Base-by-base conservation (phyloP, 2,888 invertebrate genomes). In the Drosophila barbarae region DNA sequence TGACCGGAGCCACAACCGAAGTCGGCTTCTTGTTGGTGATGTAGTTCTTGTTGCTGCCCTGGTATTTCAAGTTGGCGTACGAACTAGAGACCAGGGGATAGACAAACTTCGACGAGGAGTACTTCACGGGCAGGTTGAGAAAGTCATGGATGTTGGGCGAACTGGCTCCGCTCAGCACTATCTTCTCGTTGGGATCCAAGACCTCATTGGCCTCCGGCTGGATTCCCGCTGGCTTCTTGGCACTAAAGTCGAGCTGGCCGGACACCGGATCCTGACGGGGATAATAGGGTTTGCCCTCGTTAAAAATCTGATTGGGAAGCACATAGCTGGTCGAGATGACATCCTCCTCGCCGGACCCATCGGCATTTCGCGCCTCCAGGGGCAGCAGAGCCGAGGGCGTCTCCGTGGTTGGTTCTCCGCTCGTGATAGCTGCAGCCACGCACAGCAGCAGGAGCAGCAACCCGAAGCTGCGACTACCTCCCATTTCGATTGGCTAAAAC, bases 51-150 rank as follows among this genome's bases (percentile, higher is more conserved):
- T 90, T 91, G 82, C 91, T 92, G 47, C 93, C 93, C 83, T 94
- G 94, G 28, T 93, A 92, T 85, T 94, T 94, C 0, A 93, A 91
- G 77, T 93, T 94, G 1, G 94, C 93, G 84, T 94, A 94, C 2
- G 93, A 93, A 77, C 91, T 93, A 1, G 93, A 93, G 54, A 94
- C 93, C 53, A 94, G 81, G 0, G 94, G 94, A 85, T 92, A 93
- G 1, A 92, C 92, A 72, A 93, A 93, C 83, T 93, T 93, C 32
- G 93, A 92, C 1, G 93, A 92, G 12, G 93, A 92, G 76, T 93
- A 93, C 73, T 92, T 93, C 0, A 93, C 92, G 0, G 93, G 93
- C 23, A 93, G 87, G 86, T 93, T 93, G 1, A 93, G 89, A 74
- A 92, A 93, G 75, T 93, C 93, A 73, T 93, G 93, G 58, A 93